phyloP scores from a whole-genome alignment of 2,888 invertebrate species.

The Theretra japonica region DNA sequence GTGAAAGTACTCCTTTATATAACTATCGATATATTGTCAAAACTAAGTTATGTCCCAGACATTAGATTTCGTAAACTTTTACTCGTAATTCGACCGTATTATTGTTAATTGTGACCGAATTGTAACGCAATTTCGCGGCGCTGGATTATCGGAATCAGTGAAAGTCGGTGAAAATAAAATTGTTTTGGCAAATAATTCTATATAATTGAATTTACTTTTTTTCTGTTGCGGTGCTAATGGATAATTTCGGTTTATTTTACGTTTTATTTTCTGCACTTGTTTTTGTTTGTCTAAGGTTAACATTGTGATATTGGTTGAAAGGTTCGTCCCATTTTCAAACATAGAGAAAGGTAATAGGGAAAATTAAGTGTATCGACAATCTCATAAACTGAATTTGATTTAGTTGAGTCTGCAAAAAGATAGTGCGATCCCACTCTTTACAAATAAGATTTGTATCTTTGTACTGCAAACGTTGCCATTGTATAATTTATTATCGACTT shows the following conservation, averaged over 20 bases:
- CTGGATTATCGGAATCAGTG: constrained; percentile 22
- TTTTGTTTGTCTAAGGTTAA: not conserved
- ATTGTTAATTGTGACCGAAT: constrained; percentile 18
- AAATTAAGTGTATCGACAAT: too few relatives aligned
- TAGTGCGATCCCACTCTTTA: too few relatives aligned
- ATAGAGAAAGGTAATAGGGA: too few relatives aligned
- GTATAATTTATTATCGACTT: too few relatives aligned
- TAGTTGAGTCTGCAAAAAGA: too few relatives aligned
- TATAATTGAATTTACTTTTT: not conserved
- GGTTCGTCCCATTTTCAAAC: too few relatives aligned
- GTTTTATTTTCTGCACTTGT: not conserved
- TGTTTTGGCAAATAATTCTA: constrained; percentile 5
- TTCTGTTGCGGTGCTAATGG: not conserved
- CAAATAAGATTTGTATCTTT: too few relatives aligned
- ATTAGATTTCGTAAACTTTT: constrained; percentile 9
- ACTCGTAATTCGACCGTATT: not conserved
- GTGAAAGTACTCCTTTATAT: constrained; percentile 4
- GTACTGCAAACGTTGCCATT: too few relatives aligned
- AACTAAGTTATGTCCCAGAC: not conserved
- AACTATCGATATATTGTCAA: not conserved
- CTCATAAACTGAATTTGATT: too few relatives aligned
- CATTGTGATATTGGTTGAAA: not conserved
- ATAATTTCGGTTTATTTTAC: not conserved
- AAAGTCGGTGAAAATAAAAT: constrained; percentile 20
- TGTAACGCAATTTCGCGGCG: constrained; percentile 12